Percentiles rank a stretch among this genome's conserved stretches.
Evolutionary conservation across 2,113 vertebrate genomes (phyloP).

Genomic region (Dromas ardeola): DNA sequence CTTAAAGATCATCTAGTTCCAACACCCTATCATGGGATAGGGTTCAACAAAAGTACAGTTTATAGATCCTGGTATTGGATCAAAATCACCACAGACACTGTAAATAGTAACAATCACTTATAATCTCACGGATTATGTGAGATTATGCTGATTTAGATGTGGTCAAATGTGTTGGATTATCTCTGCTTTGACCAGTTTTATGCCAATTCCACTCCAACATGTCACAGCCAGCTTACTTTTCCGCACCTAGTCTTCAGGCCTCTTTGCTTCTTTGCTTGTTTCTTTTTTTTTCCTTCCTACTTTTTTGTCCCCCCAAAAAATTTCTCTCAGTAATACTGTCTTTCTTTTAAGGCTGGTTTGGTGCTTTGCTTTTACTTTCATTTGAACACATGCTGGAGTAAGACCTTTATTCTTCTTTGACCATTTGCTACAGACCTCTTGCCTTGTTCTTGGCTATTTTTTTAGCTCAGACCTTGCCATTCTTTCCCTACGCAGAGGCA

Average conservation of each 20-base stretch:
- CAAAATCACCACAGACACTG: not conserved
- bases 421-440: not conserved
- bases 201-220: not conserved
- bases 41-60: not conserved
- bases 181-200: not conserved
- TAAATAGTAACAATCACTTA: not conserved
- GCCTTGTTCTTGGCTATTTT: not conserved
- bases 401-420: not conserved
- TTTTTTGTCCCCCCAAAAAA: not conserved
- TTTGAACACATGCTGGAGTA: not conserved
- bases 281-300: not conserved
- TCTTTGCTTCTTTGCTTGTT: not conserved
- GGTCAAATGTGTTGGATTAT: not conserved
- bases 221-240: not conserved
- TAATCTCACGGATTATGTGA: not conserved
- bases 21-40: not conserved
- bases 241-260: not conserved
- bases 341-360: not conserved
- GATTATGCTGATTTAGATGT: not conserved
- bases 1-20: too few species aligned
- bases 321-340: not conserved
- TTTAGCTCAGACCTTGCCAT: not conserved
- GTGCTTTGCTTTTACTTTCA: not conserved
- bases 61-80: not conserved
- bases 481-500: not conserved